Percentiles rank a stretch among this genome's conserved stretches.
phyloP scores from a whole-genome alignment of 2,888 invertebrate species.

The Monochamus alternatus region DNA sequence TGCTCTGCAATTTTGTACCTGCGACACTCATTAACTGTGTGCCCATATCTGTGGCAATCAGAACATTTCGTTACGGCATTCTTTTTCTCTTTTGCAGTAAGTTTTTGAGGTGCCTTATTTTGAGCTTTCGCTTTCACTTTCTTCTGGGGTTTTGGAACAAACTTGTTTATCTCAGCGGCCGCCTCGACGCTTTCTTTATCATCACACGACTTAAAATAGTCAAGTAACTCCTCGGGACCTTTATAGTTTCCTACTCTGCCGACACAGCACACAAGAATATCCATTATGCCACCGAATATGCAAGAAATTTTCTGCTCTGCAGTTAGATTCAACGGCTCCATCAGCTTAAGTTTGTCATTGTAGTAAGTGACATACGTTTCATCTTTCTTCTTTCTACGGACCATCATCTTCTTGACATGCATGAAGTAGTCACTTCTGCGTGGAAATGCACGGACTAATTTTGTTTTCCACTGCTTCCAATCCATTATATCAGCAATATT shows the following conservation, averaged over 20 bases:
- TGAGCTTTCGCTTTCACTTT: background rate
- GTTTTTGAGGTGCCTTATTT: background rate
- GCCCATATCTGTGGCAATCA: conserved; percentile 3
- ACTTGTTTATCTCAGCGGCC: background rate
- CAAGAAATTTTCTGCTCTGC: conserved; percentile 1
- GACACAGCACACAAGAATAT: conserved; percentile 8
- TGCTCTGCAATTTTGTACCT: background rate
- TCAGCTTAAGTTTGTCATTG: background rate
- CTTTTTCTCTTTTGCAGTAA: background rate
- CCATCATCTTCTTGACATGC: background rate
- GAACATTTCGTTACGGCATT: background rate
- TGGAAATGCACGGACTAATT: conserved; percentile 15
- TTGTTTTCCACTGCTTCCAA: conserved; percentile 18
- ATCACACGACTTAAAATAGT: conserved; percentile 20
- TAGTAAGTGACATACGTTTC: conserved; percentile 16
- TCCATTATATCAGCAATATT: conserved; percentile 25
- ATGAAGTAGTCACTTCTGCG: background rate
- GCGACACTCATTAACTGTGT: background rate
- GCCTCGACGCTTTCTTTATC: conserved; percentile 1
- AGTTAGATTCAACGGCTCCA: background rate
- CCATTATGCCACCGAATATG: conserved; percentile 8
- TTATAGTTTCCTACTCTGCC: conserved; percentile 24
- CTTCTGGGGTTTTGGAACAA: background rate
- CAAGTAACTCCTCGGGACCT: conserved; percentile 8
- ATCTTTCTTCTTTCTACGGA: background rate